A percentile compares a stretch with the other conserved stretches of the same genome.
Conservation (phyloP, 2,888 invertebrate genomes). For the Diadromus collaris region DNA sequence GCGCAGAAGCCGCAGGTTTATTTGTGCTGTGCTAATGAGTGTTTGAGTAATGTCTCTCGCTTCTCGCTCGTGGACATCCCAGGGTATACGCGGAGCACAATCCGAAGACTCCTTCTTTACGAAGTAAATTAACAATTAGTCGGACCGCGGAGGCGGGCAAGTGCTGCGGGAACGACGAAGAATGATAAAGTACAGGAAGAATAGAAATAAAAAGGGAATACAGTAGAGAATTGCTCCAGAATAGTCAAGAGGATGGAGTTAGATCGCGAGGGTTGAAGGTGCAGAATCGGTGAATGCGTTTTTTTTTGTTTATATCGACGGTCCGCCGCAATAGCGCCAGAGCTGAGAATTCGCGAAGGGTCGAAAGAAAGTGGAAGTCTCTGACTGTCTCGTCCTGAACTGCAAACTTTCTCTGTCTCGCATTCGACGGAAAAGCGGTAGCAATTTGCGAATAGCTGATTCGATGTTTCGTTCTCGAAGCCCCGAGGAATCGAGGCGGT, state of each 20-base stretch:
- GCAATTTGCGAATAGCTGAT: slow-evolving; percentile 70
- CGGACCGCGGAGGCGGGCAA: slow-evolving; percentile 39
- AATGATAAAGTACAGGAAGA: slow-evolving; percentile 33
- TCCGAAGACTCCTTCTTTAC: slow-evolving; percentile 65
- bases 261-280: neutral
- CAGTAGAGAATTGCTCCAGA: slow-evolving; percentile 40
- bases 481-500: neutral
- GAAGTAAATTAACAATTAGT: slow-evolving; percentile 73
- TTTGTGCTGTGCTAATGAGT: slow-evolving; percentile 77
- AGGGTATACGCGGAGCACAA: slow-evolving; percentile 45
- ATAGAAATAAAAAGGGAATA: slow-evolving; percentile 35
- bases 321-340: neutral
- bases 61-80: slow-evolving; percentile 60
- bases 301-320: neutral
- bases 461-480: slow-evolving; percentile 64
- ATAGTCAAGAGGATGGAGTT: slow-evolving; percentile 15
- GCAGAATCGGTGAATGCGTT: neutral
- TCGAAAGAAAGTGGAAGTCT: slow-evolving; percentile 1
- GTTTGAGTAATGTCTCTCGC: slow-evolving; percentile 76
- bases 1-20: slow-evolving; percentile 69
- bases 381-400: neutral
- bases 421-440: slow-evolving; percentile 33
- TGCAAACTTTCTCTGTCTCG: slow-evolving; percentile 11
- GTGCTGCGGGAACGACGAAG: slow-evolving; percentile 37
- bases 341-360: neutral